Evolutionary conservation across 2,888 invertebrate species (phyloP), one percentile per base, ranked within the genome.

Genomic region (Hydraecia micacea): DNA sequence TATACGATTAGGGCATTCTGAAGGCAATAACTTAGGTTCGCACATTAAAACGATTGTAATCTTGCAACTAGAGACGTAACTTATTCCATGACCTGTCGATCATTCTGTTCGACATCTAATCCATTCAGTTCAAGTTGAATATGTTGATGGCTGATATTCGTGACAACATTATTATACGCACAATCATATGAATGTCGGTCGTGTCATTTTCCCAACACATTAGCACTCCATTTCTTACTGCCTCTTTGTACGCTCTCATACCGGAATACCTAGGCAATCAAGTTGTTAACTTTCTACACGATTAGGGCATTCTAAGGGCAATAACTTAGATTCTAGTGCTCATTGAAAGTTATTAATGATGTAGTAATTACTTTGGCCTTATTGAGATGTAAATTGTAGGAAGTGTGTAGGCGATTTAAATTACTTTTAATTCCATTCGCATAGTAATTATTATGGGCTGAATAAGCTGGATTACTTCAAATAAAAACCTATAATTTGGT

Each of bases 221-320:
- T 52, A 71, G 21, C 58, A 60, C 79, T 75, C 81, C 73, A 80
- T 84, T 83, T 67, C 5, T 13, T 73, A 25, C 28, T 55, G 15
- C 58, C 55, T 49, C 69, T 70, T 69, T 36, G 74, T 66, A 52
- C 21, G 15, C 18, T 32, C 36, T 77, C 18, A 69, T 73, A 81
- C 36, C 28, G 46, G 69, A 70, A 83, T 85, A 36, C 49, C 62
- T 39, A 9, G 39, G 70, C 42, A 79, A 77, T 73, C 55, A 79
- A 70, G 73, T 4, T 18, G 42, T 78, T 68, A 75, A 67, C 86
- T 86, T 86, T 86, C 86, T 84, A 79, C 63, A 7, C 52, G 67
- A 75, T 78, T 77, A 86, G 76, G 72, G 84, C 58, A 77, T 70
- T 75, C 69, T 72, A 15, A 74, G 71, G 70, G 75, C 71, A 81